phyloP scores from a whole-genome alignment of 2,888 invertebrate genomes.

The Sarcophaga rosellei region DNA sequence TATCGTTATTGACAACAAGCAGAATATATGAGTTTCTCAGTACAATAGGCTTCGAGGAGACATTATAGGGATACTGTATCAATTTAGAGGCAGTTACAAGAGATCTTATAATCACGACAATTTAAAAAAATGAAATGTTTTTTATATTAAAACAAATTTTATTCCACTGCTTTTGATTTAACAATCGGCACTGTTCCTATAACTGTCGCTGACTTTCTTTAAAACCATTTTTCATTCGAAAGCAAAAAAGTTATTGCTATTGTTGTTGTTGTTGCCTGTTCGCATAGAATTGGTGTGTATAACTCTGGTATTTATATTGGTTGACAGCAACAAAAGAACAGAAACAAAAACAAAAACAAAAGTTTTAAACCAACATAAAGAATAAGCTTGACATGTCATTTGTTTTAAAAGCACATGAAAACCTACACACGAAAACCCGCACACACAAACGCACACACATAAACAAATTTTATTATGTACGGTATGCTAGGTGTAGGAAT shows the following conservation, averaged over 20 bases:
- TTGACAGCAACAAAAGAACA: background rate
- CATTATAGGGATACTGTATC: too few relatives aligned
- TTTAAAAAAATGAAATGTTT: too few relatives aligned
- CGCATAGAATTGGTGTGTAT: constrained; percentile 36
- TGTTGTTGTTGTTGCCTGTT: background rate
- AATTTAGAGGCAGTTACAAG: too few relatives aligned
- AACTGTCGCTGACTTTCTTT: background rate
- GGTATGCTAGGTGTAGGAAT: background rate
- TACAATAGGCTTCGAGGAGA: too few relatives aligned
- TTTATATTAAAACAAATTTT: background rate
- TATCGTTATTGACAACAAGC: too few relatives aligned
- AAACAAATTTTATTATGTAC: background rate
- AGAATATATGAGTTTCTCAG: too few relatives aligned
- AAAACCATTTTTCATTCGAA: background rate
- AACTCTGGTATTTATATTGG: constrained; percentile 46
- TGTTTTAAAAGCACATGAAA: constrained; percentile 21
- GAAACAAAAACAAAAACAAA: constrained; percentile 28
- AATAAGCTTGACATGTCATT: constrained; percentile 49
- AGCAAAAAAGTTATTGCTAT: background rate
- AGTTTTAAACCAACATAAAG: constrained; percentile 31
- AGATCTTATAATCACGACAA: too few relatives aligned
- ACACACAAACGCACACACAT: background rate
- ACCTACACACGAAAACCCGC: background rate
- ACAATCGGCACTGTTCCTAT: background rate
- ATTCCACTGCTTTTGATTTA: background rate